phyloP scores from a whole-genome alignment of 2,113 vertebrate genomes.

The Cebidichthys violaceus region DNA sequence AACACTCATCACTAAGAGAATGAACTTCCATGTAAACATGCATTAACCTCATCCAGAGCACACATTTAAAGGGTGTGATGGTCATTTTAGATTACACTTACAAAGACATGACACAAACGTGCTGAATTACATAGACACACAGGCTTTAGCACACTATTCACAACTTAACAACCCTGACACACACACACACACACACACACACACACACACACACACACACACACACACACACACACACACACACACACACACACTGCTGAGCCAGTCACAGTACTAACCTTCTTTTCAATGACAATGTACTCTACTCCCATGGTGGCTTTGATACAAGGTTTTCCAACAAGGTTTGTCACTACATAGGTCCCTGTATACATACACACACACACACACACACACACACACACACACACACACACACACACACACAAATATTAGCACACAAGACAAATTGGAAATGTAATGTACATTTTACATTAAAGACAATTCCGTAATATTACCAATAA shows the following conservation, averaged over 20 bases:
- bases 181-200: neutral
- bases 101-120: conserved; percentile 22
- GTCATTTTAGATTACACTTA: neutral
- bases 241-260: neutral
- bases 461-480: neutral
- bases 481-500: neutral
- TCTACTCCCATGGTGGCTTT: conserved; percentile 85
- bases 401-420: neutral
- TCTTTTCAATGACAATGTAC: conserved; percentile 73
- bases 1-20: neutral
- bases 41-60: neutral
- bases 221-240: conserved; percentile 10
- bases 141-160: neutral
- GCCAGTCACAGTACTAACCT: conserved; percentile 61
- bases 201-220: neutral
- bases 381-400: conserved; percentile 4
- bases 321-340: conserved; percentile 79
- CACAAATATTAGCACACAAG: neutral
- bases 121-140: neutral
- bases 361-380: conserved; percentile 56
- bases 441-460: neutral
- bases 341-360: conserved; percentile 76
- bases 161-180: neutral
- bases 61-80: conserved; percentile 1
- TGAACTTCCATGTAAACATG: neutral